These are phyloP conservation scores for Drosophila pegasa DNA, from an alignment of 2,888 invertebrate genomes.

Conservation along the genomic window DNA sequence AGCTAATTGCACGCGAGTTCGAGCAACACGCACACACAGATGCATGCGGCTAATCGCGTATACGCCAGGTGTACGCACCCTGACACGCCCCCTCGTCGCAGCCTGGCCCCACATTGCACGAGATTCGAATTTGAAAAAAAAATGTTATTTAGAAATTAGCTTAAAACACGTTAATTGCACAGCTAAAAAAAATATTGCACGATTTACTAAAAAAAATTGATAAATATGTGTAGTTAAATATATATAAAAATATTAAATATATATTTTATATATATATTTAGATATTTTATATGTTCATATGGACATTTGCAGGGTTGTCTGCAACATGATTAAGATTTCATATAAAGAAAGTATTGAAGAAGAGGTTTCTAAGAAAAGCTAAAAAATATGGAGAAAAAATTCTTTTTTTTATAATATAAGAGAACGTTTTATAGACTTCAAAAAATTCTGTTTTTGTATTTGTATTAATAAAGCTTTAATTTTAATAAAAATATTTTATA, in stretches of 20 bases:
- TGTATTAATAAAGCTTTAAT: no score
- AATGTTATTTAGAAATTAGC: conserved; percentile 29
- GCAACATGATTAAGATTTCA: neutral
- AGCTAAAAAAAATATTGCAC: conserved; percentile 70
- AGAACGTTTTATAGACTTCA: no score
- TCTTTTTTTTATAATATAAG: no score
- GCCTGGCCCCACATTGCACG: conserved; percentile 31
- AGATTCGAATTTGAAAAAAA: conserved; percentile 61
- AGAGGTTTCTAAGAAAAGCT: neutral
- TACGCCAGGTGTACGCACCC: conserved; percentile 29
- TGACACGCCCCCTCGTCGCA: neutral
- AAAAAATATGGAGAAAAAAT: neutral
- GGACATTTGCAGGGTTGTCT: neutral
- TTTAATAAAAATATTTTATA: no score
- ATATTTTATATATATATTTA: neutral
- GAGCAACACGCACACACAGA: conserved; percentile 11
- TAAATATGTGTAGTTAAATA: conserved; percentile 15
- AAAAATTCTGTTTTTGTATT: no score
- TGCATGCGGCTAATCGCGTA: conserved; percentile 25
- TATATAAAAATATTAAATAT: conserved; percentile 4
- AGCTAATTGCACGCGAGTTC: conserved; percentile 69
- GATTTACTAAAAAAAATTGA: conserved; percentile 47
- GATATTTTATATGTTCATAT: neutral
- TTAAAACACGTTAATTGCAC: conserved; percentile 56
- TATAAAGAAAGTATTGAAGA: neutral